Evolutionary conservation across 2,113 vertebrate genomes (phyloP).

Genomic region (Istiophorus platypterus): DNA sequence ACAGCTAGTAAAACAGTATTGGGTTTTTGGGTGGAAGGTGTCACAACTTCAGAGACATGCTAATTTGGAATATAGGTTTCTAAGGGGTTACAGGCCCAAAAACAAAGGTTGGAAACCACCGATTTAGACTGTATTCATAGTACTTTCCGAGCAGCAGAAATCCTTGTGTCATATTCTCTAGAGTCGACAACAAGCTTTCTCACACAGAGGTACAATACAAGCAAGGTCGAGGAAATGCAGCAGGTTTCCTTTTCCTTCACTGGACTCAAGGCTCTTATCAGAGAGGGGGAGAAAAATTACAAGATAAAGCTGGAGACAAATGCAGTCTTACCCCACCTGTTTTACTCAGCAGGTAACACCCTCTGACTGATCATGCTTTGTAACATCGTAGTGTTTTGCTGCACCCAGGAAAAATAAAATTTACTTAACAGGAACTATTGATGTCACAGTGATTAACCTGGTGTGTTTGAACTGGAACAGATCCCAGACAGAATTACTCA

Average conservation of each 20-base stretch:
- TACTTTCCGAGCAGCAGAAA: constrained; percentile 5
- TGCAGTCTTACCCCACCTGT: background rate
- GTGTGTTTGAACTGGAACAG: constrained; percentile 20
- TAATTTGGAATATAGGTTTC: background rate
- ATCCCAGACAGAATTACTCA: constrained; percentile 8
- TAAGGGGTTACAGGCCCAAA: background rate
- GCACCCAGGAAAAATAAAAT: constrained; percentile 8
- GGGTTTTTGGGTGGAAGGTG: background rate
- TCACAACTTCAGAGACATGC: background rate
- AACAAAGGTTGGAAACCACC: background rate
- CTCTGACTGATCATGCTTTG: background rate
- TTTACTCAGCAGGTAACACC: background rate
- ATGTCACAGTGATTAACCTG: background rate
- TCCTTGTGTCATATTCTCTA: background rate
- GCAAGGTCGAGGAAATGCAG: constrained; percentile 41
- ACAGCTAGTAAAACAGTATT: too few species aligned
- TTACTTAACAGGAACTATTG: background rate
- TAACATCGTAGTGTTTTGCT: background rate
- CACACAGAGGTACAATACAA: background rate
- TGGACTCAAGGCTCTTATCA: constrained; percentile 5
- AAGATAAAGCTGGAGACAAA: background rate
- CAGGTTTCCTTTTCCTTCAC: constrained; percentile 42
- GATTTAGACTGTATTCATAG: background rate
- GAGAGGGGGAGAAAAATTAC: background rate
- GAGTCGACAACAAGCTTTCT: background rate